Evolutionary conservation across 2,797 vertebrate species (phyloP), one percentile per base, ranked within the genome.

Genomic region (Poecilia wingei): DNA sequence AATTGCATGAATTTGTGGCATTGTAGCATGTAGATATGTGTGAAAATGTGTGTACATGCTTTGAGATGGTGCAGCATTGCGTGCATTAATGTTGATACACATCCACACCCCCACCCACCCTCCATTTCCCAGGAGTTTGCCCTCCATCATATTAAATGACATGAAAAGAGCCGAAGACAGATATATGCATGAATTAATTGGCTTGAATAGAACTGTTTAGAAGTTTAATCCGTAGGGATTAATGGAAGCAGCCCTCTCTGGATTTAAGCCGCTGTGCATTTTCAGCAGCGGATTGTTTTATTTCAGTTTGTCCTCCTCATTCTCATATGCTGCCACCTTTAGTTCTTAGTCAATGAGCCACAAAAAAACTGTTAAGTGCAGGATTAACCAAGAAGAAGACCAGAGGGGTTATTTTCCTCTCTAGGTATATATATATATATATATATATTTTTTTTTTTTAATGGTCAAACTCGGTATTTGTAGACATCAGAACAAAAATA

Each of bases 141-240:
- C 89, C 90, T 94, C 91, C 86, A 87, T 93, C 91, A 89, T 93
- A 89, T 91, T 91, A 90, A 94, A 94, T 92, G 91, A 92, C 92
- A 94, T 89, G 87, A 94, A 93, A 91, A 90, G 93, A 91, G 92
- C 93, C 39, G n/a, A 88, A 93, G 93, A 95, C 89, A 88, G 93
- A 95, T 94, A 91, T 94, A 93, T 93, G 94, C 93, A 95, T 95
- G 91, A 93, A 95, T 96, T 95, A 96, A 96, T 95, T 95, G 95
- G 91, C 95, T 95, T 93, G 92, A 95, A 94, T 94, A 92, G 91
- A 91, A 93, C 91, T 95, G 94, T 96, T 96, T 96, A 95, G 91
- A 94, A 92, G 89, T 91, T 91, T 95, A 95, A 96, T 96, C 95
- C 93, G 84, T 53, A 49, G 92, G 91, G 92, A 94, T 95, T 95